Conservation (phyloP, 2,888 invertebrate genomes). For the Conchocele bisecta region DNA sequence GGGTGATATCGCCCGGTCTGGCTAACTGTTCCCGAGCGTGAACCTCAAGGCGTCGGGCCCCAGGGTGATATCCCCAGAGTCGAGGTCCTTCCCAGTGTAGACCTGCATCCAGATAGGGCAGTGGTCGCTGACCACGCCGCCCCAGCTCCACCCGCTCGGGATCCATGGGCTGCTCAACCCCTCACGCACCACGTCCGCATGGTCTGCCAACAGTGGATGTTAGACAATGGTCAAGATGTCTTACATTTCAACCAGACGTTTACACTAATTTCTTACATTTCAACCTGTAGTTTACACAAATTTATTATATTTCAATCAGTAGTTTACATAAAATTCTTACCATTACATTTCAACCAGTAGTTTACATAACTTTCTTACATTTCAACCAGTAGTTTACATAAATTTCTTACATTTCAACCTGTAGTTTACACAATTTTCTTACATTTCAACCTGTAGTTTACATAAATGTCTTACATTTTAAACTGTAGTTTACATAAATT, state of each 20-base stretch:
- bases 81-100: slow-evolving; percentile 72
- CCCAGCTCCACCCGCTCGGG: slow-evolving; percentile 93
- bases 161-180: slow-evolving; percentile 91
- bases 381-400: too few relatives aligned
- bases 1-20: neutral
- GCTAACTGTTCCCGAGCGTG: slow-evolving; percentile 40
- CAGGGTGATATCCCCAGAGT: slow-evolving; percentile 61
- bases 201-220: slow-evolving; percentile 65
- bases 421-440: too few relatives aligned
- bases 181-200: slow-evolving; percentile 86
- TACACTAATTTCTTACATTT: too few relatives aligned
- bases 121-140: slow-evolving; percentile 89
- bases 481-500: too few relatives aligned
- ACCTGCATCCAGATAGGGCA: slow-evolving; percentile 91
- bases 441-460: too few relatives aligned
- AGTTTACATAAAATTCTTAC: too few relatives aligned
- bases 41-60: slow-evolving; percentile 64
- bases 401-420: too few relatives aligned
- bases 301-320: too few relatives aligned
- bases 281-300: too few relatives aligned
- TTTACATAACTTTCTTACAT: too few relatives aligned
- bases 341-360: too few relatives aligned
- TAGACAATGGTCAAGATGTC: slow-evolving; percentile 28
- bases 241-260: neutral
- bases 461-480: too few relatives aligned